Conservation (phyloP, 2,888 invertebrate species). For the Abrostola tripartita region DNA sequence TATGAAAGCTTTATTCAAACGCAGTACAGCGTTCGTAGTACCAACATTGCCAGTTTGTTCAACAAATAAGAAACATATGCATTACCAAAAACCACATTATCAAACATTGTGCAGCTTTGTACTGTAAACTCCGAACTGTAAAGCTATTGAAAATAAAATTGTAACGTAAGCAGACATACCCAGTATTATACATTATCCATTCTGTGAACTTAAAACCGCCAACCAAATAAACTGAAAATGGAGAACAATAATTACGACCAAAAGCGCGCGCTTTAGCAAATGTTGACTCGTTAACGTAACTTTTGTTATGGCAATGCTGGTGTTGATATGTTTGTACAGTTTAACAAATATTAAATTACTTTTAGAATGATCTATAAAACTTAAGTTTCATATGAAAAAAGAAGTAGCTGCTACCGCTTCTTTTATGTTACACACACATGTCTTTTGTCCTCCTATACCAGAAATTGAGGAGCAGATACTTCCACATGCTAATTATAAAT, state of each 20-base stretch:
- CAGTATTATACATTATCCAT: constrained; percentile 1
- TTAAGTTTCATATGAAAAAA: too few relatives aligned
- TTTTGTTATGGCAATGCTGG: constrained; percentile 5
- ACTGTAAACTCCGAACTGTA: not conserved
- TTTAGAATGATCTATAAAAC: too few relatives aligned
- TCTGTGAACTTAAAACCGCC: constrained; percentile 19
- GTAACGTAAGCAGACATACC: not conserved
- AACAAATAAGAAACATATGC: not conserved
- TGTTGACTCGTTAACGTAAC: constrained; percentile 32
- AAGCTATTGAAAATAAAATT: constrained; percentile 4
- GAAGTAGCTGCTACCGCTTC: too few relatives aligned
- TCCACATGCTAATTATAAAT: too few relatives aligned
- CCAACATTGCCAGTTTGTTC: too few relatives aligned
- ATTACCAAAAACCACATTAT: constrained; percentile 1
- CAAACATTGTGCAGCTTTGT: not conserved
- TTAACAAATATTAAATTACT: too few relatives aligned
- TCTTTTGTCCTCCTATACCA: too few relatives aligned
- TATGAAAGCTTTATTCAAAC: too few relatives aligned
- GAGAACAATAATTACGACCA: constrained; percentile 25
- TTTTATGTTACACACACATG: too few relatives aligned
- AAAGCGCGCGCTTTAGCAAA: constrained; percentile 27
- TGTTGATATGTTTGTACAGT: too few relatives aligned
- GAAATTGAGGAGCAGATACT: too few relatives aligned
- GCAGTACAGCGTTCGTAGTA: too few relatives aligned
- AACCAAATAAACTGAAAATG: constrained; percentile 26